A percentile compares a stretch with the other conserved stretches of the same genome.
Conservation (phyloP, 2,888 invertebrate species). For the Globia sparganii region DNA sequence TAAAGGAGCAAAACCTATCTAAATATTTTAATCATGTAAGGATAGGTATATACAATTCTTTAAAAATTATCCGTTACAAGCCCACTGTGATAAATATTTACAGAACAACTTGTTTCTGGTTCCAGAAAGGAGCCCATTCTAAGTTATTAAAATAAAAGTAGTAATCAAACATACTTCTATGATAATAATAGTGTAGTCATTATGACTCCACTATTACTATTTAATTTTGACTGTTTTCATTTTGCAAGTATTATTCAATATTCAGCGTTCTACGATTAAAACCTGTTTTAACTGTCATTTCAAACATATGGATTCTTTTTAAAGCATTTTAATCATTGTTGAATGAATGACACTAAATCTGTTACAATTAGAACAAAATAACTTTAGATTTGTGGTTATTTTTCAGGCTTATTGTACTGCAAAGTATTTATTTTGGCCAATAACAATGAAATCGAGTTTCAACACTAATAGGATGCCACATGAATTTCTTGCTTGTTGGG, state of each 20-base stretch:
- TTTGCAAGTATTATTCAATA: not conserved
- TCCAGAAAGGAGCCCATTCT: not conserved
- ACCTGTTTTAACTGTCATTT: constrained; percentile 19
- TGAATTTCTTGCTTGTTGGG: not conserved
- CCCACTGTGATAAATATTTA: not conserved
- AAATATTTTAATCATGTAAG: not conserved
- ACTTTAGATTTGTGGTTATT: not conserved
- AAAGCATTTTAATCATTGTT: not conserved
- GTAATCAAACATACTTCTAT: not conserved
- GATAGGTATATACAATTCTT: not conserved
- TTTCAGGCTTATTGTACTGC: not conserved
- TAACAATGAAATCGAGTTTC: constrained; percentile 5
- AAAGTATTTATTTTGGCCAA: not conserved
- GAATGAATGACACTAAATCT: not conserved
- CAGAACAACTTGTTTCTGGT: constrained; percentile 4
- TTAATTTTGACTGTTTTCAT: not conserved
- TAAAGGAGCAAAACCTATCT: not conserved
- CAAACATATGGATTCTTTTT: not conserved
- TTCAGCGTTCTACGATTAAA: not conserved
- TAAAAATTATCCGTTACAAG: not conserved
- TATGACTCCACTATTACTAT: not conserved
- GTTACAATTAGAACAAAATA: not conserved
- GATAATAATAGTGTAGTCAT: no score
- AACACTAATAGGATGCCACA: not conserved
- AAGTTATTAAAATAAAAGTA: not conserved